Base-by-base conservation (phyloP, 2,797 vertebrate genomes). In the Rhabdomys pumilio region DNA sequence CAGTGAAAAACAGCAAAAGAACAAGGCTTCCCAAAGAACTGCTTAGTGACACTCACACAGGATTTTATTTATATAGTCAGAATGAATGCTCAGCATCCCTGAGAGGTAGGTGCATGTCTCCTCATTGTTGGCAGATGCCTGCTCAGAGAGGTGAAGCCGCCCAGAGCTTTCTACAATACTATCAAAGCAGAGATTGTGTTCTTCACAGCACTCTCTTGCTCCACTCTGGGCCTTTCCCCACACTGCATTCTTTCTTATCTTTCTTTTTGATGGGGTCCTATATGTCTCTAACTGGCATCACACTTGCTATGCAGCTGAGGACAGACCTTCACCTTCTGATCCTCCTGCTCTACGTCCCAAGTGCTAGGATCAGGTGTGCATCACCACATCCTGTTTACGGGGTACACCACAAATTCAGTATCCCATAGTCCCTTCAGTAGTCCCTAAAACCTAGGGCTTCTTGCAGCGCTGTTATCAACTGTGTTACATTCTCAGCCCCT, bases 111-210 rank as follows among this genome's bases (percentile, higher is more conserved):
- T 26, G 65, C 65, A n/a, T 12, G 81, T 14, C 41, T 77, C 93
- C 77, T 94, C n/a, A 88, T 17, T 88, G 87, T 38, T 77, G 65
- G 81, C n/a, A 90, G 91, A 80, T 34, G 67, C 77, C 90, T 20
- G 77, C 55, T 96, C 65, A 91, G 29, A 73, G 65, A 87, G 22
- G 15, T 79, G n/a, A 92, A 92, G 72, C 91, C 85, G 89, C 20
- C 41, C 91, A 90, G 14, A 24, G 44, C 72, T 63, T 41, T 11
- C 8, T 80, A 55, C 10, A 31, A 1, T 53, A 44, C 26, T 77
- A 79, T 77, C 10, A 4, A 77, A 77, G 34, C 12, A 55, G 50
- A 87, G 41, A 8, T 72, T 15, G 3, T 1, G 13, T 31, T 80
- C 63, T 93, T 88, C 57, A 34, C 59, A 61, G 75, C 15, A 61